Base-by-base conservation (phyloP, 2,113 vertebrate species). In the Podarcis cretensis region DNA sequence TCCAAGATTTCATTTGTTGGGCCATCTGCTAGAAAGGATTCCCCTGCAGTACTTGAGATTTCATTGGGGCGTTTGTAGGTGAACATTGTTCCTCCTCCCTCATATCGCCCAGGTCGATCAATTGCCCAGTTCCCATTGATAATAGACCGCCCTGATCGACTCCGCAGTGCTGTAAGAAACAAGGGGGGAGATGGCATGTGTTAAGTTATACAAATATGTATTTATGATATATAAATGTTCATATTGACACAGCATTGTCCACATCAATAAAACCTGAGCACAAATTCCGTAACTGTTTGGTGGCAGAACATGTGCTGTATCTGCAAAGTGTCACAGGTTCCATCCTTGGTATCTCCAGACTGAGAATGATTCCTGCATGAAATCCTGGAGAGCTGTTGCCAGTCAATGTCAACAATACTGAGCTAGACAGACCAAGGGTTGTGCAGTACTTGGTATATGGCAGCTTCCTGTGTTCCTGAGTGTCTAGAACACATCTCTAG, bases 91-190 rank as follows among this genome's bases (percentile, higher is more conserved):
- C 98, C 99, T 32, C 96, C 99, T 0, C 98, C 99, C 86, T 99
- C 98, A 0, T 99, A 99, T 89, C 97, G 98, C 40, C 99, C 99
- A 0, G 99, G 99, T 4, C 98, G 97, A 86, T 99, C 98, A 69
- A 99, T 99, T 1, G 98, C 99, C 98, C 99, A 99, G 96, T 99
- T 99, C 5, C 99, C 98, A 1, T 99, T 99, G 94, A 99, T 98
- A 96, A 99, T 99, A 92, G 98, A 98, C 84, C 98, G 97, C 1
- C 98, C 98, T 0, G 98, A 98, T 71, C 98, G 97, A 90, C 98
- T 99, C 85, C 97, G 96, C 90, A 99, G 89, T 1, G 99, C 98
- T 99, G 96, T 63, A 82, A 13, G 91, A 93, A 57, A 30, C 25
- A 21, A 30, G 10, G 9, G 57, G 79, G 4, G 25, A 23, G 16